A percentile compares a stretch with the other conserved stretches of the same genome.
Evolutionary conservation across 1,140 invertebrate genomes (phyloP).

Genomic region (Probaryconus sp.): DNA sequence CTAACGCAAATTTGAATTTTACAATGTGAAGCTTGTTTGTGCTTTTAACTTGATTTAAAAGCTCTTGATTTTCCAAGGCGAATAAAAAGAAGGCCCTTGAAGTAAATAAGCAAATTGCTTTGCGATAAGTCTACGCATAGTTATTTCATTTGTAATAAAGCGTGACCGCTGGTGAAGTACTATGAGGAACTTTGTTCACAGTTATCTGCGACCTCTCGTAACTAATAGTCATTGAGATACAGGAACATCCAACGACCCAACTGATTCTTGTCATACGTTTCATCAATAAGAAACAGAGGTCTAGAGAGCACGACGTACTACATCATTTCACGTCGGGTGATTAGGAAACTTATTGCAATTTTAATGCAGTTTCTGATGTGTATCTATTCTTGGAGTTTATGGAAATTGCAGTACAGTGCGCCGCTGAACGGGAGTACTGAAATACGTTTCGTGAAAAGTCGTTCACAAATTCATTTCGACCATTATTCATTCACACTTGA

Average conservation of each 20-base stretch:
- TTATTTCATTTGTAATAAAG: slow-evolving; percentile 51
- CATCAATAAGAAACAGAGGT: slow-evolving; percentile 55
- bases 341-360: slow-evolving; percentile 45
- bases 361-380: slow-evolving; percentile 24
- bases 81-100: slow-evolving; percentile 40
- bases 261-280: slow-evolving; percentile 47
- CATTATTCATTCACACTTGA: too few species aligned
- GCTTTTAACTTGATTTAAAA: too few species aligned
- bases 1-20: too few species aligned
- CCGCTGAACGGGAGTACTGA: slow-evolving; percentile 20
- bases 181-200: slow-evolving; percentile 60
- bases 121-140: slow-evolving; percentile 42
- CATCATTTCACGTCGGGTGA: slow-evolving; percentile 32
- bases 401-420: slow-evolving; percentile 22
- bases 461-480: slow-evolving; percentile 38
- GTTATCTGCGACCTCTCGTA: slow-evolving; percentile 57
- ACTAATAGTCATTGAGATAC: slow-evolving; percentile 60
- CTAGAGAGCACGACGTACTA: slow-evolving; percentile 51
- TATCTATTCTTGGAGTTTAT: slow-evolving; percentile 47
- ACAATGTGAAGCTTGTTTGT: too few species aligned
- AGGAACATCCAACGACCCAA: slow-evolving; percentile 12
- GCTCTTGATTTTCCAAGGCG: slow-evolving; percentile 3
- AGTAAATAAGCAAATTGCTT: slow-evolving; percentile 59
- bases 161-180: slow-evolving; percentile 41
- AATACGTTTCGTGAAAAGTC: slow-evolving; percentile 36